Evolutionary conservation across 2,888 invertebrate genomes (phyloP).

Genomic region (Hyppa rectilinea): DNA sequence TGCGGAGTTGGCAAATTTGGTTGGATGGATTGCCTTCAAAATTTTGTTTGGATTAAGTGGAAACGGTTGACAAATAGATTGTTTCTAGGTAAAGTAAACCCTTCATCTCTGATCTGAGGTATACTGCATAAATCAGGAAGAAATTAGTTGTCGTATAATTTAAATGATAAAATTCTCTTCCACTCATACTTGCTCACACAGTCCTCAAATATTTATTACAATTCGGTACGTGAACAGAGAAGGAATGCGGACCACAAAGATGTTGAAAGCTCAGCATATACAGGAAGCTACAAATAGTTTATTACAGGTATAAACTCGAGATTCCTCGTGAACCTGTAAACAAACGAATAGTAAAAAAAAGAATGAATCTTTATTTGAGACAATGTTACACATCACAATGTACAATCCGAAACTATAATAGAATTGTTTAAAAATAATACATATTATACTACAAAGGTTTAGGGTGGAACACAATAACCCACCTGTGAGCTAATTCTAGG

Average conservation of each 20-base stretch:
- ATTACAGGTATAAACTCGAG: not conserved
- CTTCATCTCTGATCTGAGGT: too few species aligned
- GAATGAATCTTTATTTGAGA: too few species aligned
- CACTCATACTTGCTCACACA: not conserved
- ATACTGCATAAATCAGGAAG: conserved; percentile 4
- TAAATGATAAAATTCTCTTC: not conserved
- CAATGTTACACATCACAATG: too few species aligned
- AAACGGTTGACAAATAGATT: conserved; percentile 11
- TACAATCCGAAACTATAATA: too few species aligned
- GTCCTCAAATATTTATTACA: conserved; percentile 21
- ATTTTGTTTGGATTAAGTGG: conserved; percentile 27
- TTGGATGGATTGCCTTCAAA: conserved; percentile 16
- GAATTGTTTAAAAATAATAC: too few species aligned
- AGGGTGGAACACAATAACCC: not conserved
- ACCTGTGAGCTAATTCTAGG: too few species aligned
- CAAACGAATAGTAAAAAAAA: conserved; percentile 5
- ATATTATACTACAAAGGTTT: too few species aligned
- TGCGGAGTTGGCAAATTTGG: conserved; percentile 29
- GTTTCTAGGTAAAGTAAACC: too few species aligned
- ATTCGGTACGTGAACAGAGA: not conserved
- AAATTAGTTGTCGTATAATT: conserved; percentile 5
- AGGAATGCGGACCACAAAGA: conserved; percentile 1
- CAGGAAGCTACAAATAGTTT: not conserved
- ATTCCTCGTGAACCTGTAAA: conserved; percentile 10
- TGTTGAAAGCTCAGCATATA: not conserved